Base-by-base conservation (phyloP, 1,140 invertebrate genomes). In the Danaus melanippus region DNA sequence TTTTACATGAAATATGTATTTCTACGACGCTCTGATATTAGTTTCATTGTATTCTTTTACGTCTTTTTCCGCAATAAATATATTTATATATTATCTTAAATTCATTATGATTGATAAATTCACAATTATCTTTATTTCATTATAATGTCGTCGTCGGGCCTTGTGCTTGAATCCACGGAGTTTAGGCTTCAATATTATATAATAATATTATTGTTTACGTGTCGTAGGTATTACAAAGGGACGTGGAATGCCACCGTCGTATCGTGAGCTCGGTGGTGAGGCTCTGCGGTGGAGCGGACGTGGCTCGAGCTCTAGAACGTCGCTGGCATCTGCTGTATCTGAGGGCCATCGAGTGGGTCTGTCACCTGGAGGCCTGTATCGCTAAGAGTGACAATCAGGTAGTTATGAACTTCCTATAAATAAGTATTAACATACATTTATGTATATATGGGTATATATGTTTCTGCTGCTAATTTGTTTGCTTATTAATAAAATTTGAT, bases 241-340 rank as follows among this genome's bases (percentile, higher is more conserved):
- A 95, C 83, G 94, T 96, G 79, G 93, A 95, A 89, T 92, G 92
- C 71, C 93, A 94, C 86, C 92, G 93, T 39, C 92, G 93, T 73
- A 92, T 94, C 69, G 92, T 96, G 64, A 92, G 90, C 74, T 93
- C 92, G 45, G 91, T 95, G 65, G 90, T 95, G 60, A 90, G 92
- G 66, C 88, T 92, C 62, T 93, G 92, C 82, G 78, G 70, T 40
- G 79, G 84, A 46, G 78, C 72, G n/a, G 86, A 88, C 70, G 80
- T 79, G 40, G 83, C 86, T 45, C 71, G 79, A 3, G 92, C 91
- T 32, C 86, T 97, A 46, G 93, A 97, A 83, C 88, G 92, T 46
- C 92, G 94, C 68, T 97, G 95, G 94, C 95, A 97, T 79, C 90
- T 93, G 58, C 89, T 97, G 55, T 97, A 95, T 89, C 86, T 97